Base-by-base conservation (phyloP, 1,140 invertebrate genomes). In the Drosophila suzukii region DNA sequence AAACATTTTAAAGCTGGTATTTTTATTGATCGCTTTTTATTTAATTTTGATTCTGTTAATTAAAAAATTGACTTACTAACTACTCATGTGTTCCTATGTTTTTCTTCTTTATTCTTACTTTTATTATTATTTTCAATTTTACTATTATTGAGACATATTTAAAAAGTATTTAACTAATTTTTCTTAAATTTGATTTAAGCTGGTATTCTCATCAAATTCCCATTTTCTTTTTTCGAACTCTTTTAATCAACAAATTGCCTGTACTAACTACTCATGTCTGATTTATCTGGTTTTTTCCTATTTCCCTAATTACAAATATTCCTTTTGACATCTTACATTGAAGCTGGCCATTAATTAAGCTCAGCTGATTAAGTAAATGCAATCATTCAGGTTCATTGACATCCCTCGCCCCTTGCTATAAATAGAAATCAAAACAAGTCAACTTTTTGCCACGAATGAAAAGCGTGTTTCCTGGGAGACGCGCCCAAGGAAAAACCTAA, bases 341-440 rank as follows among this genome's bases (percentile, higher is more conserved):
- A 17, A 13, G 11, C 55, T 44, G 49, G 54, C n/a, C 20, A 17
- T 43, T 71, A 71, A 71, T 71, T 71, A 55, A 71, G 24, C 65
- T 46, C 5, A 12, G 36, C 44, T 71, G 53, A 71, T 72, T 72
- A 72, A 58, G 30, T 58, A 66, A 75, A 56, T 75, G 59, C 59
- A 63, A 65, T 65, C 32, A 20, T 65, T 66, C 39, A 58, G 63
- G 74, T 76, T 76, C 73, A 75, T 75, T 75, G 73, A 75, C 73
- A 75, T 51, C 10, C n/a, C 59, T 36, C 12, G 15, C 34, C 54
- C 27, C 17, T 57, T n/a, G 27, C 75, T 60, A 77, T 57, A 70
- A 79, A 77, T 82, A 79, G 80, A 72, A 77, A 60, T 78, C 53
- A 62, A 72, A 79, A 88, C 73, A 70, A 71, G 70, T 46, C 67